Evolutionary conservation across 2,113 vertebrate species (phyloP), one percentile per base, ranked within the genome.

Genomic region (Sceloporus undulatus): DNA sequence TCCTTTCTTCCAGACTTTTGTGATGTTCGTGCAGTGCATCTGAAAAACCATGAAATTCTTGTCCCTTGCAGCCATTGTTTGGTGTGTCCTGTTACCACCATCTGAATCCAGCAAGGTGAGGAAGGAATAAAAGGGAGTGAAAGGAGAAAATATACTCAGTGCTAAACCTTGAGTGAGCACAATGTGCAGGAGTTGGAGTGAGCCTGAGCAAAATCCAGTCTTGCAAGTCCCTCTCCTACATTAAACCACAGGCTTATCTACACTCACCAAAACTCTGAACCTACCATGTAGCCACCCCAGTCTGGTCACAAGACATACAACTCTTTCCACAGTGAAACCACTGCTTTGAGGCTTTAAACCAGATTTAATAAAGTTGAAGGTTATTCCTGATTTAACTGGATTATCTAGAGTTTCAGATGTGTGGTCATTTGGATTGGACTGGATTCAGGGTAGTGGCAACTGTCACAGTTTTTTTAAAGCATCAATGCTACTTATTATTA

Each of bases 41-140:
- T 1, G 0, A 62, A 83, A 76, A 73, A 82, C 65, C 40, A 93
- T 18, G 4, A 94, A 93, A 90, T 91, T 94, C 0, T 0, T 95
- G 42, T 92, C 91, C 83, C 91, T 97, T 89, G 29, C 91, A 1
- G 56, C 38, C 0, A 84, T 95, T 89, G 87, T 95, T 21, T 93
- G 91, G 79, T 95, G 95, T 79, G 14, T 96, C 83, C 92, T 96
- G 74, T 76, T 90, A 70, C 83, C 88, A 62, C 82, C 88, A n/a
- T 95, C 93, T 18, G 90, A 95, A 68, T 93, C 94, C 85, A 93
- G 94, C 92, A 97, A 97, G 96, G 97, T 97, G 92, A 93, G 96
- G 71, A 70, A 38, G 18, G 34, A 34, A 40, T 56, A 59, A 10
- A 71, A 71, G 25, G 68, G 9, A 71, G 59, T 2, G 6, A 10